phyloP scores from a whole-genome alignment of 2,797 vertebrate genomes.

The Peromyscus nudipes region DNA sequence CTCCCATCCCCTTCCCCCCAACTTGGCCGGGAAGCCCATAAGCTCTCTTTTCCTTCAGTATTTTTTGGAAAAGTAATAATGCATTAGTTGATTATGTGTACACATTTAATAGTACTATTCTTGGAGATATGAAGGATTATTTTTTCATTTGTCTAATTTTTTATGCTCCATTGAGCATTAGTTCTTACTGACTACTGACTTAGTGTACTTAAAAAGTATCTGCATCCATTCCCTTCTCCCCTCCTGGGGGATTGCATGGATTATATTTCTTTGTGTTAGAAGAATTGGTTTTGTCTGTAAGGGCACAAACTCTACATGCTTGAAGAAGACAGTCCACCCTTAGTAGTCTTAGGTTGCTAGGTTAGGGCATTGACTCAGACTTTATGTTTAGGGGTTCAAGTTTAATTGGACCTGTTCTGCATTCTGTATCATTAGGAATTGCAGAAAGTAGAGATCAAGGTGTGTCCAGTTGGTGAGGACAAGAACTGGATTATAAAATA shows the following conservation, averaged over 20 bases:
- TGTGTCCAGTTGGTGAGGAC: not conserved
- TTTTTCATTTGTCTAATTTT: constrained; percentile 53
- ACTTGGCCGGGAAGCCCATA: not conserved
- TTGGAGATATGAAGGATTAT: constrained; percentile 4
- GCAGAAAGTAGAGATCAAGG: constrained; percentile 22
- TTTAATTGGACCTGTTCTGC: not conserved
- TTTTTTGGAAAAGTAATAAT: constrained; percentile 58
- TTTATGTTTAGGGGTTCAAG: constrained; percentile 16
- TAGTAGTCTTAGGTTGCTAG: not conserved
- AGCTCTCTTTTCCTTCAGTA: not conserved
- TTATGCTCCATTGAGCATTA: constrained; percentile 29
- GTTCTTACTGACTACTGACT: constrained; percentile 45
- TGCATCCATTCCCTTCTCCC: not conserved
- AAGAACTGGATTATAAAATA: constrained; percentile 29
- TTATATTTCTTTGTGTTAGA: constrained; percentile 68
- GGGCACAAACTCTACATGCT: not conserved
- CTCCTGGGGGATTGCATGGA: not conserved
- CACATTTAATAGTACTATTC: constrained; percentile 56
- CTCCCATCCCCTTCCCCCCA: no score
- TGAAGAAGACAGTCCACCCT: not conserved
- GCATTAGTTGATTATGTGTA: constrained; percentile 54
- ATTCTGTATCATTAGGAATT: not conserved
- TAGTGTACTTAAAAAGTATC: constrained; percentile 57
- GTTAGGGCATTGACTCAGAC: constrained; percentile 37
- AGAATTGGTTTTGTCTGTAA: constrained; percentile 8